Evolutionary conservation across 2,888 invertebrate genomes (phyloP), one percentile per base, ranked within the genome.

Genomic region (Hydroisotoma schaefferi): DNA sequence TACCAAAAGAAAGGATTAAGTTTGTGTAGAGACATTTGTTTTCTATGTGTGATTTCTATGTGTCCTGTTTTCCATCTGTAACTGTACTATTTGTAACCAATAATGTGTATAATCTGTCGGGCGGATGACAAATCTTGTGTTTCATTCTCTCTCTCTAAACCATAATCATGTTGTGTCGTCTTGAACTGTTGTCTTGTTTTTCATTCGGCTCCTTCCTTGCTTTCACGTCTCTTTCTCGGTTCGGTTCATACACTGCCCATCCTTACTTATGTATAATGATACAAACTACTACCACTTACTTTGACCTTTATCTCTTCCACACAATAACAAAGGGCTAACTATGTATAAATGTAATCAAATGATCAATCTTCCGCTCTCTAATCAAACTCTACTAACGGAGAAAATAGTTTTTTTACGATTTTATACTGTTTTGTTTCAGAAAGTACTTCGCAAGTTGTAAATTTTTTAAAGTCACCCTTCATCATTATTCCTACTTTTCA

Each of bases 201-300:
- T 70, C 61, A 63, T 65, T 70, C 67, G 67, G 69, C 69, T 70
- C 72, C 69, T 70, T 70, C 70, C 72, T 68, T 71, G 68, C 69
- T 71, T 72, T 66, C 66, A 66, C 68, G 59, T 55, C 57, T 67
- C 66, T 65, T 59, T 63, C 51, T 58, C 61, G 47, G 60, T 61
- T 63, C 58, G 62, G 55, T 55, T 54, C n/a, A n/a, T n/a, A n/a
- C n/a, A n/a, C n/a, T n/a, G n/a, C n/a, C 53, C n/a, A n/a, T n/a
- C 47, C 48, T 56, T 48, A 43, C 51, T n/a, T n/a, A n/a, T n/a
- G 18, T 51, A n/a, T n/a, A n/a, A n/a, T n/a, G n/a, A n/a, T n/a
- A 38, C 25, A 22, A 46, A 22, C 46, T 15, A 40, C 40, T 15
- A 40, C 40, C 40, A 33, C 33, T 33, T 15, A 33, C 33, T 10